Percentiles rank a stretch among this genome's conserved stretches.
Evolutionary conservation across 2,797 vertebrate species (phyloP).

Genomic region (Micrastur ruficollis): DNA sequence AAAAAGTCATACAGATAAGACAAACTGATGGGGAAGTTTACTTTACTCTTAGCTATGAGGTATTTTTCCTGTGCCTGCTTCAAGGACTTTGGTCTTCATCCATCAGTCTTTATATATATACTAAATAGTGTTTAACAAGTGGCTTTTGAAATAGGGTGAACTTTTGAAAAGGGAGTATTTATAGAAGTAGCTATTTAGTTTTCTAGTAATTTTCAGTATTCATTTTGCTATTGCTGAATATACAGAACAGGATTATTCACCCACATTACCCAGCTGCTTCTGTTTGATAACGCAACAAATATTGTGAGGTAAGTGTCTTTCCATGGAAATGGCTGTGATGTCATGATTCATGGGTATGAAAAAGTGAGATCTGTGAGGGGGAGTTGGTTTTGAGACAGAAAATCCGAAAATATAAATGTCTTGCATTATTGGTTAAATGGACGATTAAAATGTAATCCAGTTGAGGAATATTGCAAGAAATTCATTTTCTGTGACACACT

Average conservation of each 20-base stretch:
- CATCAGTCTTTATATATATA: constrained; percentile 37
- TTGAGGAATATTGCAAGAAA: neutral
- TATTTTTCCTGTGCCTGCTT: constrained; percentile 12
- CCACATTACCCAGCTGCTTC: constrained; percentile 61
- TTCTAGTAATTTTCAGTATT: constrained; percentile 59
- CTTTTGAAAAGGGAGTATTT: constrained; percentile 50
- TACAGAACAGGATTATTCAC: constrained; percentile 58
- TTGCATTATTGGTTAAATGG: neutral
- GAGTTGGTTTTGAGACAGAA: neutral
- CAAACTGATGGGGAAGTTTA: neutral
- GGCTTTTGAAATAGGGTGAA: constrained; percentile 59
- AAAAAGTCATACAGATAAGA: neutral
- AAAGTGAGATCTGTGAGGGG: neutral
- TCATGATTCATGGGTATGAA: constrained; percentile 13
- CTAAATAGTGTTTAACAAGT: constrained; percentile 58
- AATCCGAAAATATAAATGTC: neutral
- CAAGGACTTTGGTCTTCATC: constrained; percentile 41
- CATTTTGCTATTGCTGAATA: constrained; percentile 59
- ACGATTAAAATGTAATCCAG: neutral
- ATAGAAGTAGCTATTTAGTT: constrained; percentile 67
- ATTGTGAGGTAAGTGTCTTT: constrained; percentile 29
- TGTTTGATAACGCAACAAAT: constrained; percentile 36
- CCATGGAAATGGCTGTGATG: constrained; percentile 23
- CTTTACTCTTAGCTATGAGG: neutral
- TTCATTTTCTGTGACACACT: neutral